A percentile compares a stretch with the other conserved stretches of the same genome.
Conservation (phyloP, 2,797 vertebrate species). For the Squalus acanthias region DNA sequence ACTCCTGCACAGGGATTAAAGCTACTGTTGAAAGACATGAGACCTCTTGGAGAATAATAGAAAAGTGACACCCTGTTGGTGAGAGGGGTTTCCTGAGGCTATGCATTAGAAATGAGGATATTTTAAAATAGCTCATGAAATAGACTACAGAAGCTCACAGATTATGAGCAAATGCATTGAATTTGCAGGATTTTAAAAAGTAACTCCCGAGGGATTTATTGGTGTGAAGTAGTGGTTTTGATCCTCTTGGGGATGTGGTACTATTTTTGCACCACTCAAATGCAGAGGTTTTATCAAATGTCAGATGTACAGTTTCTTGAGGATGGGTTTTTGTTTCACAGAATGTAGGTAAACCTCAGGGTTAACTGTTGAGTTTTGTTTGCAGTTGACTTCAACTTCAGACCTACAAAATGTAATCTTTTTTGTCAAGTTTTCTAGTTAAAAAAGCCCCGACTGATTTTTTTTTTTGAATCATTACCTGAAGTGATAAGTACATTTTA, state of each 20-base stretch:
- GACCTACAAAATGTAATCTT: background rate
- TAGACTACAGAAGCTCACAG: background rate
- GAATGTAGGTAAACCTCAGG: background rate
- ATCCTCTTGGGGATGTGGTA: background rate
- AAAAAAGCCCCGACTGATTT: too few species aligned
- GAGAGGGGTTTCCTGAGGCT: background rate
- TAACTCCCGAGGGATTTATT: background rate
- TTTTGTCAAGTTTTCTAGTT: too few species aligned
- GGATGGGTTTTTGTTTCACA: background rate
- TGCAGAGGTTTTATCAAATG: background rate
- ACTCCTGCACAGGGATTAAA: conserved; percentile 44
- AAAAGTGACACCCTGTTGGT: conserved; percentile 39
- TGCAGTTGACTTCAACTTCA: background rate
- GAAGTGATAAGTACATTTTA: too few species aligned
- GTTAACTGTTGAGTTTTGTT: background rate
- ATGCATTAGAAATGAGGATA: background rate
- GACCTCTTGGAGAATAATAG: conserved; percentile 43
- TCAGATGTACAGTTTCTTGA: background rate
- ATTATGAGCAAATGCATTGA: background rate
- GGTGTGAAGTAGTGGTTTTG: background rate
- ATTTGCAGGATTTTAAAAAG: background rate
- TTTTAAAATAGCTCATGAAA: background rate
- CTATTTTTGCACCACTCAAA: background rate
- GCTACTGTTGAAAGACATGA: background rate
- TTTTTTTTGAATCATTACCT: too few species aligned